Conservation (phyloP, 2,113 vertebrate species). For the Chascanopsetta lugubris region DNA sequence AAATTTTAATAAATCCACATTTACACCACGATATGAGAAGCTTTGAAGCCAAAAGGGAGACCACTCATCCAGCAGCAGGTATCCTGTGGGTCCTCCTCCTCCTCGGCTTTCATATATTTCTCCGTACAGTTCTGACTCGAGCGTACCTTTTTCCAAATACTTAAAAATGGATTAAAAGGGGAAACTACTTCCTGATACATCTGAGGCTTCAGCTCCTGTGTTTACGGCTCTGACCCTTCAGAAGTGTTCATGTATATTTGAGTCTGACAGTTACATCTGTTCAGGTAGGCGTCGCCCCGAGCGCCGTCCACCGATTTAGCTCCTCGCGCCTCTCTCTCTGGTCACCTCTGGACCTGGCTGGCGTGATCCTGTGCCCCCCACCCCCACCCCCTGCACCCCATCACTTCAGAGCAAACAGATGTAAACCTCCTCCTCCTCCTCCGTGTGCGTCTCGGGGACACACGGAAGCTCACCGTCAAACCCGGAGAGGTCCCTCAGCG, state of each 20-base stretch:
- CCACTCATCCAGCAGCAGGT: too few species aligned
- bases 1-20: too few species aligned
- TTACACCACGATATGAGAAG: too few species aligned
- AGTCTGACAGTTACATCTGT: conserved; percentile 50
- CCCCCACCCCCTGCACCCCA: not conserved
- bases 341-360: conserved; percentile 30
- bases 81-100: too few species aligned
- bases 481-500: conserved; percentile 55
- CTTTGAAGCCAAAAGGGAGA: too few species aligned
- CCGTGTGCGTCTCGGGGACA: conserved; percentile 18
- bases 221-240: conserved; percentile 14
- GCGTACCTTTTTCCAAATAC: too few species aligned
- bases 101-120: too few species aligned
- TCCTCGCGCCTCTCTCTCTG: not conserved
- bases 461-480: conserved; percentile 39
- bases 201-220: not conserved
- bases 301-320: conserved; percentile 15
- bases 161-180: conserved; percentile 38
- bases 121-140: too few species aligned
- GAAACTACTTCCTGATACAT: conserved; percentile 10
- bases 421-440: conserved; percentile 44
- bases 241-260: conserved; percentile 21
- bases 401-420: conserved; percentile 55
- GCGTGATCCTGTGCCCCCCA: too few species aligned
- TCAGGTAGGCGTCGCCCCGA: conserved; percentile 52